phyloP scores from a whole-genome alignment of 23 tunicate species.

The Halocynthia roretzi region DNA sequence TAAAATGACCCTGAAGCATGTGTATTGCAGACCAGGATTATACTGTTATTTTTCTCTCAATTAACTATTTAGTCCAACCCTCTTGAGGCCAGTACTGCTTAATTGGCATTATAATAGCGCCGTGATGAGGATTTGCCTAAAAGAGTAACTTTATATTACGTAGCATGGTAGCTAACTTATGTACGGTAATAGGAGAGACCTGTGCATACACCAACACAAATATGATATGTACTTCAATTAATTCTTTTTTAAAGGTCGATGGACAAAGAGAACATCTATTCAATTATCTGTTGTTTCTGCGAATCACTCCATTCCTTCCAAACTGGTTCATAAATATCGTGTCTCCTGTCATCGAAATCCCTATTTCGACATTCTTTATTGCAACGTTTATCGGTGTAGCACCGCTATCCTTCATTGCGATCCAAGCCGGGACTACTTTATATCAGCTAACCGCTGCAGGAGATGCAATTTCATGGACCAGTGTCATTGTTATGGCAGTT shows the following conservation, averaged over 20 bases:
- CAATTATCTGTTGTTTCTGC: conserved; percentile 74
- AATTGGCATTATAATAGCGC: too few relatives aligned
- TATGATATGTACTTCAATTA: background rate
- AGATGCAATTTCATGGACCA: conserved; percentile 80
- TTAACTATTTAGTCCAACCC: too few relatives aligned
- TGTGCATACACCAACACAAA: too few relatives aligned
- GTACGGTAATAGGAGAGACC: too few relatives aligned
- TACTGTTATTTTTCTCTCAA: too few relatives aligned
- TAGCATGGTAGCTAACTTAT: too few relatives aligned
- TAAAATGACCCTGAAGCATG: too few relatives aligned
- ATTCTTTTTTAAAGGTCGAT: conserved; percentile 48
- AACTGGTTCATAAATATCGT: conserved; percentile 95
- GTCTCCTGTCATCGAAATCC: conserved; percentile 84
- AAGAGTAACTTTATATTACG: too few relatives aligned
- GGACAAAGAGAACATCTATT: conserved; percentile 77
- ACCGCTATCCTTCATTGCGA: conserved; percentile 82
- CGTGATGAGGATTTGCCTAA: too few relatives aligned
- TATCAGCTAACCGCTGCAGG: conserved; percentile 77
- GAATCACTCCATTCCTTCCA: conserved; percentile 92
- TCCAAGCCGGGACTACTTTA: conserved; percentile 87
- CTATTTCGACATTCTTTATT: conserved; percentile 56
- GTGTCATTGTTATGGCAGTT: conserved; percentile 55
- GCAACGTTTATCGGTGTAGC: conserved; percentile 92
- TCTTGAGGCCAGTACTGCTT: too few relatives aligned
- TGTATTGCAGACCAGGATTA: too few relatives aligned